These are phyloP conservation scores for Bathynomus jamesi DNA, from an alignment of 1,140 invertebrate species.

Conservation along the genomic window DNA sequence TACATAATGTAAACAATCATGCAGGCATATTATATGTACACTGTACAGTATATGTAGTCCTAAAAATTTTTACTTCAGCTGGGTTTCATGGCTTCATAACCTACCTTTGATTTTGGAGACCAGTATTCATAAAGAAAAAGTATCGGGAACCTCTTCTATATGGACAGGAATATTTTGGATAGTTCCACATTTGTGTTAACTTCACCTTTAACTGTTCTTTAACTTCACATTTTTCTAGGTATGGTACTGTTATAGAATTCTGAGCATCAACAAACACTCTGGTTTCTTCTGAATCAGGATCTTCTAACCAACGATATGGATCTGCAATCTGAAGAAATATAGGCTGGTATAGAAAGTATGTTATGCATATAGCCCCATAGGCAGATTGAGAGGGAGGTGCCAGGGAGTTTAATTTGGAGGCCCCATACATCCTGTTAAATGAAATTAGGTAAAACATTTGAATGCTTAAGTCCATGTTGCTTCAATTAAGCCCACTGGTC, in stretches of 20 bases:
- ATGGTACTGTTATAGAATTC: constrained; percentile 81
- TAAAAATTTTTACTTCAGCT: too few species aligned
- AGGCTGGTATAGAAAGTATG: background rate
- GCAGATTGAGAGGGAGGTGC: background rate
- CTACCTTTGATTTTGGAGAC: constrained; percentile 92
- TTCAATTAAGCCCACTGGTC: background rate
- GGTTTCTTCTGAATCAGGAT: constrained; percentile 87
- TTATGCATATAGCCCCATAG: background rate
- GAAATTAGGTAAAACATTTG: background rate
- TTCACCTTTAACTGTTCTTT: constrained; percentile 63
- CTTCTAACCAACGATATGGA: constrained; percentile 94
- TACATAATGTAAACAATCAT: too few species aligned
- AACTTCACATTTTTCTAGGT: constrained; percentile 64
- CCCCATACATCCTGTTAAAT: too few species aligned
- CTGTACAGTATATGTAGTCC: too few species aligned
- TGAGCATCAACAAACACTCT: constrained; percentile 84
- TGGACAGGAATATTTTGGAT: constrained; percentile 87
- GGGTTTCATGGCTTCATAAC: too few species aligned
- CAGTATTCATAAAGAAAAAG: constrained; percentile 89
- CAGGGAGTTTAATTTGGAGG: background rate
- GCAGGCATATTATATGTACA: too few species aligned
- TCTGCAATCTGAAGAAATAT: constrained; percentile 63
- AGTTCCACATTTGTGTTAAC: constrained; percentile 89
- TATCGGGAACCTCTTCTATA: constrained; percentile 73
- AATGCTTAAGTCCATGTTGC: background rate